Percentiles rank a stretch among this genome's conserved stretches.
phyloP scores from a whole-genome alignment of 2,888 invertebrate species.

The Volucella inflata region DNA sequence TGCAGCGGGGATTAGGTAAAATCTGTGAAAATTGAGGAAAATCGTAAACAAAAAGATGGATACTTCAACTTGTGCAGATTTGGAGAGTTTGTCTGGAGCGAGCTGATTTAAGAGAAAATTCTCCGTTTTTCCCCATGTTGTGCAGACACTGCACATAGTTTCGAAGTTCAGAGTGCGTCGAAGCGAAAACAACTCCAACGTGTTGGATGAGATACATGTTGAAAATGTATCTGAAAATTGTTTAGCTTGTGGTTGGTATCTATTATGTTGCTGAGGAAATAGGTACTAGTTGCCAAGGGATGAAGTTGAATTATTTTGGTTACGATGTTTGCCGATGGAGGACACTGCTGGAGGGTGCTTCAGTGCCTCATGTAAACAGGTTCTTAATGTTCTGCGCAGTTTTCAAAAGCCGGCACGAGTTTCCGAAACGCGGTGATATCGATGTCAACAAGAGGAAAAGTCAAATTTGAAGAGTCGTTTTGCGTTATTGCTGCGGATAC shows the following conservation, averaged over 20 bases:
- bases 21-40: slow-evolving; percentile 15
- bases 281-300: slow-evolving; percentile 16
- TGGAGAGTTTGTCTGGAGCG: slow-evolving; percentile 22
- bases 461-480: too few species aligned
- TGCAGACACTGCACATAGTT: slow-evolving; percentile 66
- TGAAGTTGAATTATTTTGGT: slow-evolving; percentile 29
- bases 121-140: slow-evolving; percentile 50
- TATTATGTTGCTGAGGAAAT: slow-evolving; percentile 32
- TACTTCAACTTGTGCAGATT: background rate
- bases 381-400: too few species aligned
- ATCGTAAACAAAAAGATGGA: slow-evolving; percentile 47
- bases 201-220: slow-evolving; percentile 14
- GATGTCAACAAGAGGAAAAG: too few species aligned
- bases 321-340: slow-evolving; percentile 46
- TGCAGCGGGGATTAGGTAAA: slow-evolving; percentile 8
- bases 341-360: background rate
- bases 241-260: slow-evolving; percentile 24
- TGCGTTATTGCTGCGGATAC: too few species aligned
- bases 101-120: slow-evolving; percentile 52
- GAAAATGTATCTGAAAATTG: slow-evolving; percentile 20
- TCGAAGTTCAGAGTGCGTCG: slow-evolving; percentile 65
- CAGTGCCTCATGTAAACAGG: too few species aligned
- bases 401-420: background rate
- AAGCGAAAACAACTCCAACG: slow-evolving; percentile 62
- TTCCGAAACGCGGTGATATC: too few species aligned